Base-by-base conservation (phyloP, 2,797 vertebrate species). In the Scolopax bukidnonensis region DNA sequence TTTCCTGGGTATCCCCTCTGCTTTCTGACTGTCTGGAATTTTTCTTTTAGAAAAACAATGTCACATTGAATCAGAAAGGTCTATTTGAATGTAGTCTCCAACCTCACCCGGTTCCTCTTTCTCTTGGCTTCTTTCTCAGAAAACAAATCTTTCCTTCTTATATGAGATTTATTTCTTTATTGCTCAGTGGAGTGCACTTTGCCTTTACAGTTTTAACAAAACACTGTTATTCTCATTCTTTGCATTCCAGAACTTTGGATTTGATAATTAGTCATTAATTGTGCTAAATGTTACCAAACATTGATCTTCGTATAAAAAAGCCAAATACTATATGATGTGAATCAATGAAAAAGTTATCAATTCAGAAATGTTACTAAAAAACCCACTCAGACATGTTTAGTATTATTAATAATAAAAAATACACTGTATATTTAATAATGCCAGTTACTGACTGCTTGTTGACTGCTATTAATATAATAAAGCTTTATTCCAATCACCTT, bases 1-100 rank as follows among this genome's bases (percentile, higher is more conserved):
- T 92, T 90, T 91, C 65, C 60, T 87, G 87, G 61, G 79, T 91
- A 86, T 76, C 74, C 50, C 54, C 76, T 93, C 87, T 90, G 89
- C 73, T 79, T 95, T 93, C 82, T 86, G 89, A 88, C 89, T 83
- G 87, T 90, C 95, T 95, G 91, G 95, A 91, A 95, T 91, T 91
- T 91, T 91, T 90, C 8, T 19, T 89, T 92, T 89, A 93, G 65
- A 86, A 95, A 95, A 96, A 76, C 69, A 81, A n/a, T 81, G 94
- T 96, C 96, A 84, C 47, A 45, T 63, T 73, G 84, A 93, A 94
- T 95, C 91, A 92, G 77, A 86, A 93, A 95, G 68, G n/a, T 83
- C 61, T 48, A 7, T 75, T 84, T 91, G 38, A 94, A 51, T 45
- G n/a, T 24, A 88, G 61, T 84, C 60, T 91, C 20, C 36, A 81